Base-by-base conservation (phyloP, 2,888 invertebrate genomes). In the Theodoxus fluviatilis region DNA sequence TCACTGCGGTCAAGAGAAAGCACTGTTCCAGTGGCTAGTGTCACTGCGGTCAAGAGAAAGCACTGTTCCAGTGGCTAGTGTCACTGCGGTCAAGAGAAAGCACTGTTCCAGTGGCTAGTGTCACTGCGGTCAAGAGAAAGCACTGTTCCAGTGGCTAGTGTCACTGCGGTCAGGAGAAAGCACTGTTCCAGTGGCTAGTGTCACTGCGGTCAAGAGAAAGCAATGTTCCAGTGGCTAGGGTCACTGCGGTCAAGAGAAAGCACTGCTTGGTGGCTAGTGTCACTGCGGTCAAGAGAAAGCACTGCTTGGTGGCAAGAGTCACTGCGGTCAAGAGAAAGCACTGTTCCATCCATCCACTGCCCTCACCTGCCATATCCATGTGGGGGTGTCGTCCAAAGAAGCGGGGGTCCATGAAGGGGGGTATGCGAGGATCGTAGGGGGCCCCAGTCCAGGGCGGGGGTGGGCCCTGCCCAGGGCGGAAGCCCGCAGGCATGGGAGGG, bases 401-500 rank as follows among this genome's bases (percentile, higher is more conserved):
- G 55, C 75, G 70, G 12, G 76, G 74, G 66, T 80, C 81, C 78
- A 84, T 81, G 71, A 83, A 83, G 64, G 79, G 79, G 40, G 78
- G 79, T 37, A 80, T 71, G 31, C 75, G 69, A 7, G 72, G 71
- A 65, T 78, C 76, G 65, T 77, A 78, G 3, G 76, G 75, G 52
- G 75, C 78, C 79, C 81, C 79, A n/a, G n/a, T n/a, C 79, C 81
- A 82, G 37, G 82, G 82, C 47, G 83, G 81, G 12, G 82, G 83
- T 2, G 83, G 84, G 31, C 79, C 80, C 73, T 85, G 85, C 9
- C 84, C 81, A 33, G 81, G 82, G 61, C 83, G 77, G 78, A 82
- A 82, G 33, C 75, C 76, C 73, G 83, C 83, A 9, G 78, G 74
- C 57, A 75, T 72, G 25, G 73, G 76, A 40, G 76, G 75, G 15